Percentiles rank a stretch among this genome's conserved stretches.
Evolutionary conservation across 2,888 invertebrate genomes (phyloP).

Genomic region (Schizaphis graminum): DNA sequence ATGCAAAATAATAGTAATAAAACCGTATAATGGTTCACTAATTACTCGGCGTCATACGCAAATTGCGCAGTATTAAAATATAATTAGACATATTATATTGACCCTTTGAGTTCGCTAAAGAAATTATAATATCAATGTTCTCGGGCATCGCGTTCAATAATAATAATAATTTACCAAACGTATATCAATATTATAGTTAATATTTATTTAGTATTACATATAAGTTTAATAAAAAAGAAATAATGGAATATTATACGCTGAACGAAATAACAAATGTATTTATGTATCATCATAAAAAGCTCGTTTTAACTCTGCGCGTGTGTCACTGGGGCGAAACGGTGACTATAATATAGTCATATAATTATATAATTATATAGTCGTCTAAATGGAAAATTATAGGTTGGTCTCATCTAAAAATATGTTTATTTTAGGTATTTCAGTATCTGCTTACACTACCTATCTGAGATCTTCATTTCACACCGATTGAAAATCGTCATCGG

Average conservation of each 20-base stretch:
- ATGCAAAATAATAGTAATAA: background rate
- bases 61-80: slow-evolving; percentile 6
- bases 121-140: background rate
- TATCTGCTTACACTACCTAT: too few relatives aligned
- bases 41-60: background rate
- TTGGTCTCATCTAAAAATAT: too few relatives aligned
- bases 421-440: too few relatives aligned
- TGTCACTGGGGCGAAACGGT: too few relatives aligned
- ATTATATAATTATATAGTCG: too few relatives aligned
- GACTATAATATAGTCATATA: too few relatives aligned
- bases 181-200: background rate
- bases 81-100: background rate
- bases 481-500: background rate
- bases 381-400: too few relatives aligned
- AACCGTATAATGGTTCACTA: background rate
- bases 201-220: background rate
- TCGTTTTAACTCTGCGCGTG: too few relatives aligned
- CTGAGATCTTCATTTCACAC: background rate
- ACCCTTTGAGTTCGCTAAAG: background rate
- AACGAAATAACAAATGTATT: too few relatives aligned
- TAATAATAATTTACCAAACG: background rate
- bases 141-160: background rate
- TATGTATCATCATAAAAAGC: too few relatives aligned
- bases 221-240: background rate
- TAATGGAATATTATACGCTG: too few relatives aligned